Base-by-base conservation (phyloP, 2,113 vertebrate genomes). In the Fulmarus glacialis region DNA sequence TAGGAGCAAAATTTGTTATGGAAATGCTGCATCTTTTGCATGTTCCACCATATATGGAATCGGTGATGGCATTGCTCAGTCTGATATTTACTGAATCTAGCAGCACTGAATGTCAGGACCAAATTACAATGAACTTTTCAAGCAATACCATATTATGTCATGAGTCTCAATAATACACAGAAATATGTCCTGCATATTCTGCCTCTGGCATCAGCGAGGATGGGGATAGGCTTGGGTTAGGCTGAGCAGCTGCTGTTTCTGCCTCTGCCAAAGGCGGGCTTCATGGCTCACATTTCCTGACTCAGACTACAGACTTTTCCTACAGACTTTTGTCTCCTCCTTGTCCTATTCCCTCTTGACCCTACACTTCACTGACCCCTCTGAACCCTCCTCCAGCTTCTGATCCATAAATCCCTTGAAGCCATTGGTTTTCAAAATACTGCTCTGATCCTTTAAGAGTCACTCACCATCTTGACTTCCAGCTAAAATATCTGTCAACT, bases 361-460 rank as follows among this genome's bases (percentile, higher is more conserved):
- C 30, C 48, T 27, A 36, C 0, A 4, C 50, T 66, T 68, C 81
- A 55, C 43, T 64, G 63, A 81, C 29, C 32, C 15, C 32, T 82
- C 70, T 67, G 90, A 85, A 74, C 24, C 52, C 8, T 52, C 34
- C 47, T 89, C 56, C 38, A 55, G 40, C 26, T 47, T 55, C 52
- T 81, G 43, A 89, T 91, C 21, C 48, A 36, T 47, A 85, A 82
- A 78, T 55, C 47, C 34, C 16, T 95, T 78, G 60, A 79, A 94
- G 66, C 36, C 60, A 64, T 4, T 55, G 43, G 40, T 60, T 96
- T 94, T 82, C 66, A 85, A 55, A 71, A 87, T 6, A 66, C 13
- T 19, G 11, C 23, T 82, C 62, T 24, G 38, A 91, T 59, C 34
- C 52, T 79, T 59, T 55, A 82, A 22, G 42, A 42, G 40, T 60